Evolutionary conservation across 2,888 invertebrate species (phyloP).

Genomic region (Agrochola circellaris): DNA sequence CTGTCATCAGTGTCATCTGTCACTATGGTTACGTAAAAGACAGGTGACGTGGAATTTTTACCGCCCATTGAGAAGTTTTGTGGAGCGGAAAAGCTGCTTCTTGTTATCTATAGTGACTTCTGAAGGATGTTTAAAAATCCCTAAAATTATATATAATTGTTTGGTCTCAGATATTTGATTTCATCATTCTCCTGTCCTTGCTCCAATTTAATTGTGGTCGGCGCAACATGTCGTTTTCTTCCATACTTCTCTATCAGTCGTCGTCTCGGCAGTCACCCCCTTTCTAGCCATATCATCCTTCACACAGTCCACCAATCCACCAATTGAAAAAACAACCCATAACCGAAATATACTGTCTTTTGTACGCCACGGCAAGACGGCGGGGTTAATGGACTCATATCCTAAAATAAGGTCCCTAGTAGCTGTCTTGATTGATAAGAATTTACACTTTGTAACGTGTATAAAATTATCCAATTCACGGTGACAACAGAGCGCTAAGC

Average conservation of each 20-base stretch:
- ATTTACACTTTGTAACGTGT: neutral
- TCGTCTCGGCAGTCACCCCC: too few relatives aligned
- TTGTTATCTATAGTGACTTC: neutral
- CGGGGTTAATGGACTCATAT: neutral
- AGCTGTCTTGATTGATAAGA: neutral
- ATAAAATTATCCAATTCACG: neutral
- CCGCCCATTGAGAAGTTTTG: conserved; percentile 3
- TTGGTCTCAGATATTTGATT: neutral
- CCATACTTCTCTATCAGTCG: too few relatives aligned
- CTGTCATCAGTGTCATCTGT: conserved; percentile 43
- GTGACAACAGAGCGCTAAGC: conserved; percentile 10
- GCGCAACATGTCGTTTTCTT: too few relatives aligned
- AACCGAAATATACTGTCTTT: too few relatives aligned
- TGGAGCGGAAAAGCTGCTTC: neutral
- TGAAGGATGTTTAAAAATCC: neutral
- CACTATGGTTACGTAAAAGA: conserved; percentile 28
- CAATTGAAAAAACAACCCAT: neutral
- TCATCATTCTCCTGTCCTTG: too few relatives aligned
- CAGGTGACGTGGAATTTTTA: conserved; percentile 32
- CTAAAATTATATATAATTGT: neutral
- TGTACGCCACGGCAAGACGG: too few relatives aligned
- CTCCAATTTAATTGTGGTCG: too few relatives aligned
- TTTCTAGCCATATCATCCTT: too few relatives aligned
- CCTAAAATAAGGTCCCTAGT: neutral
- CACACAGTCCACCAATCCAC: too few relatives aligned